Conservation (phyloP, 2,113 vertebrate genomes). For the Sigmodon hispidus region DNA sequence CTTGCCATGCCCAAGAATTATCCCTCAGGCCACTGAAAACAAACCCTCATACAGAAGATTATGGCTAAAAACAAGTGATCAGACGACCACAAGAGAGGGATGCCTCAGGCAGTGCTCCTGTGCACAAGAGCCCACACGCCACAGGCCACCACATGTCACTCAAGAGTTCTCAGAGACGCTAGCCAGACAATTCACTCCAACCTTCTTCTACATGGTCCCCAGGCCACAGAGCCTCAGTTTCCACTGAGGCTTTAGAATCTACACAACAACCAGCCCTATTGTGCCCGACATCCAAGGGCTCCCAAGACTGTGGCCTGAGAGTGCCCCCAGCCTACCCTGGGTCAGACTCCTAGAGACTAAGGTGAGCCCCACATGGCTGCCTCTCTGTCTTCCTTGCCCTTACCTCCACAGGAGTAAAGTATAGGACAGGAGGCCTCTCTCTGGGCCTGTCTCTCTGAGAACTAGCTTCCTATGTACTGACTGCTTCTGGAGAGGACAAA, state of each 20-base stretch:
- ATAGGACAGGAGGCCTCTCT: background rate
- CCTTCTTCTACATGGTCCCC: fast-evolving
- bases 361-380: background rate
- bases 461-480: background rate
- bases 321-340: background rate
- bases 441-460: background rate
- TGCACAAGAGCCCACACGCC: background rate
- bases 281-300: background rate
- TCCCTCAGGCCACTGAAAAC: slow-evolving; percentile 70
- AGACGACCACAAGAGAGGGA: slow-evolving; percentile 68
- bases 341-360: background rate
- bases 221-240: background rate
- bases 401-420: background rate
- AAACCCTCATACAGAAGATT: slow-evolving; percentile 63
- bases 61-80: slow-evolving; percentile 55
- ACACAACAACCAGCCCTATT: background rate
- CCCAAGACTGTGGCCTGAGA: background rate
- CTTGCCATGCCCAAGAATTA: background rate
- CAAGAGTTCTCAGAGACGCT: background rate
- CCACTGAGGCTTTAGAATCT: background rate
- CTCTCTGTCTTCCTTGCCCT: background rate
- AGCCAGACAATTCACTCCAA: background rate
- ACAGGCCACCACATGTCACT: background rate
- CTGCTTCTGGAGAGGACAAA: background rate
- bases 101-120: background rate